These are phyloP conservation scores for Anodontia alba DNA, from an alignment of 2,888 invertebrate species.

Conservation along the genomic window DNA sequence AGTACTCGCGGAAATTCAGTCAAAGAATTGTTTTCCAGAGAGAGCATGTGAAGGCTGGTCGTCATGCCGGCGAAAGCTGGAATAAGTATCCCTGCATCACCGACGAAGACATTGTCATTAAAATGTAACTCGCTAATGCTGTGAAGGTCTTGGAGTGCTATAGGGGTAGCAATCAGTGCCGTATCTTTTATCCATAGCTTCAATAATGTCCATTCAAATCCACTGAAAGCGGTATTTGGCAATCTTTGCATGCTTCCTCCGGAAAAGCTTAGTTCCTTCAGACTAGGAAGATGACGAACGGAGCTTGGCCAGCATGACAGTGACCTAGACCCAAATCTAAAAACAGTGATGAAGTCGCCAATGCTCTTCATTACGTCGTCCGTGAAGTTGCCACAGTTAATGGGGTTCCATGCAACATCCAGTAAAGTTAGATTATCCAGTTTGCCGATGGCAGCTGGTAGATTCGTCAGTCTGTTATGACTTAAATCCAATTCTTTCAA, in stretches of 20 bases:
- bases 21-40: slow-evolving; percentile 60
- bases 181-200: slow-evolving; percentile 59
- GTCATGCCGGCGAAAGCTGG: slow-evolving; percentile 60
- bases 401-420: slow-evolving; percentile 51
- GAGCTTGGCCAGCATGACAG: slow-evolving; percentile 54
- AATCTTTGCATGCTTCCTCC: slow-evolving; percentile 51
- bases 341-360: slow-evolving; percentile 56
- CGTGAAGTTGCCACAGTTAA: slow-evolving; percentile 22
- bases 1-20: slow-evolving; percentile 60
- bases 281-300: slow-evolving; percentile 53
- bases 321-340: slow-evolving; percentile 53
- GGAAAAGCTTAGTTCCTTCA: slow-evolving; percentile 47
- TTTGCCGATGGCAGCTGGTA: slow-evolving; percentile 43
- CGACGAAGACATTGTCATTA: slow-evolving; percentile 58
- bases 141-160: slow-evolving; percentile 54
- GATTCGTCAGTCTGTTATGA: slow-evolving; percentile 30
- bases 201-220: slow-evolving; percentile 58
- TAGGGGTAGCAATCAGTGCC: slow-evolving; percentile 48
- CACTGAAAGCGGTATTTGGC: slow-evolving; percentile 55
- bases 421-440: slow-evolving; percentile 36
- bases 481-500: slow-evolving; percentile 44
- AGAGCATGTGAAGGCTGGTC: slow-evolving; percentile 31
- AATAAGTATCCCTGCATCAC: slow-evolving; percentile 61
- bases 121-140: slow-evolving; percentile 55
- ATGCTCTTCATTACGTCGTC: slow-evolving; percentile 50